phyloP scores from a whole-genome alignment of 2,797 vertebrate genomes.

The Myripristis jacobus region DNA sequence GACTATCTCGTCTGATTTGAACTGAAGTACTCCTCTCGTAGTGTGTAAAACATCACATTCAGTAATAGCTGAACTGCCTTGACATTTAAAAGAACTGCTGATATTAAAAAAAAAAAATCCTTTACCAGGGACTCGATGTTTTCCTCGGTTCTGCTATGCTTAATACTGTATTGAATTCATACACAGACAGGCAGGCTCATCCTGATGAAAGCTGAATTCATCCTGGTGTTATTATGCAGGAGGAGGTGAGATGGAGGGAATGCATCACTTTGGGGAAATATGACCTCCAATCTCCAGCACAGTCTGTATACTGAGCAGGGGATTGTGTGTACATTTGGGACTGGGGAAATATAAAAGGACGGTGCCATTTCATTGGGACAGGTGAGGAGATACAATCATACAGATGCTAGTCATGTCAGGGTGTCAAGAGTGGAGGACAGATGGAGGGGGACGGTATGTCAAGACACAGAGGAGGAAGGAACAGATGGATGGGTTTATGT shows the following conservation, averaged over 20 bases:
- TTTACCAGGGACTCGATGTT: constrained; percentile 5
- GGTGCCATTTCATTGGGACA: not conserved
- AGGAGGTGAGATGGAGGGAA: constrained; percentile 9
- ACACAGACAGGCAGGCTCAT: not conserved
- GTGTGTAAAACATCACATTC: constrained; percentile 54
- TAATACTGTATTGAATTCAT: constrained; percentile 25
- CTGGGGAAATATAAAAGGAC: constrained; percentile 29
- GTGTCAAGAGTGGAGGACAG: constrained; percentile 31
- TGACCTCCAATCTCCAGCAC: not conserved
- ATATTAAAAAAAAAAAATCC: constrained; percentile 27
- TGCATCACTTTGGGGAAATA: not conserved
- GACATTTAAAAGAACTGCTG: constrained; percentile 64
- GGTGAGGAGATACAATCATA: constrained; percentile 23
- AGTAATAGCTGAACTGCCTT: constrained; percentile 56
- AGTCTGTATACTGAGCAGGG: not conserved
- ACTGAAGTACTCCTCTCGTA: constrained; percentile 40
- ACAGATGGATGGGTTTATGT: constrained; percentile 26
- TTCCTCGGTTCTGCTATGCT: constrained; percentile 33
- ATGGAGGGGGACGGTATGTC: constrained; percentile 18
- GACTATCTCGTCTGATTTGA: constrained; percentile 15
- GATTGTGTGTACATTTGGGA: constrained; percentile 9
- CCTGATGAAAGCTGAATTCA: constrained; percentile 14
- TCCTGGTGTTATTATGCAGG: not conserved
- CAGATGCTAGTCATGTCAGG: constrained; percentile 14
- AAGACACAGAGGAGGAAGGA: constrained; percentile 20